Evolutionary conservation across 2,888 invertebrate genomes (phyloP), one percentile per base, ranked within the genome.

Genomic region (Buathra laborator): DNA sequence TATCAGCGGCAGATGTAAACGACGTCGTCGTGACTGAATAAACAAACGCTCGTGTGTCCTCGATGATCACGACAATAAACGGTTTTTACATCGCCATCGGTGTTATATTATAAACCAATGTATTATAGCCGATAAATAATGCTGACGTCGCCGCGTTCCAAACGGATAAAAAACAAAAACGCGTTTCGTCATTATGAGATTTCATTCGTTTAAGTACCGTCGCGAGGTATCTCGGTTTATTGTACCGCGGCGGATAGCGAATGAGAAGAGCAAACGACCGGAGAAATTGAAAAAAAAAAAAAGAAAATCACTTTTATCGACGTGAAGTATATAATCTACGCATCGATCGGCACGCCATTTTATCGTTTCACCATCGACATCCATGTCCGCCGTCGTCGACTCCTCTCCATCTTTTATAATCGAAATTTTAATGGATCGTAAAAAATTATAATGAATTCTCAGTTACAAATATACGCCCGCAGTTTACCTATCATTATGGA

Each of bases 391-490:
- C 85, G 66, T 53, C 46, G 62, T 43, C 74, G 44, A 71, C 75
- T 53, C 84, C 66, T 66, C 79, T 67, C 12, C 44, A 74, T 83
- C 84, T 78, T 83, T 86, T 86, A 87, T 86, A 88, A 88, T 89
- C 89, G 88, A 37, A 37, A 88, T 88, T 89, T 87, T 86, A 88
- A 37, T 85, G 86, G 88, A 70, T 88, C 86, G 85, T 89, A 90
- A 90, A 86, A 89, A 90, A 89, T 89, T 87, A 86, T 91, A 90
- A 89, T 90, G 89, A 90, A 89, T 90, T 90, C 89, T 79, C 79
- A 80, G 89, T 89, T 88, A 89, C 87, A 88, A 89, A 88, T 87
- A 89, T 87, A 89, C 77, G 87, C 83, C 59, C 79, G 83, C 67
- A 83, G 75, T 86, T 84, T 87, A 87, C 86, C 88, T 88, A 88